Evolutionary conservation across 2,888 invertebrate species (phyloP), one percentile per base, ranked within the genome.

Genomic region (Mactromeris polynyma): DNA sequence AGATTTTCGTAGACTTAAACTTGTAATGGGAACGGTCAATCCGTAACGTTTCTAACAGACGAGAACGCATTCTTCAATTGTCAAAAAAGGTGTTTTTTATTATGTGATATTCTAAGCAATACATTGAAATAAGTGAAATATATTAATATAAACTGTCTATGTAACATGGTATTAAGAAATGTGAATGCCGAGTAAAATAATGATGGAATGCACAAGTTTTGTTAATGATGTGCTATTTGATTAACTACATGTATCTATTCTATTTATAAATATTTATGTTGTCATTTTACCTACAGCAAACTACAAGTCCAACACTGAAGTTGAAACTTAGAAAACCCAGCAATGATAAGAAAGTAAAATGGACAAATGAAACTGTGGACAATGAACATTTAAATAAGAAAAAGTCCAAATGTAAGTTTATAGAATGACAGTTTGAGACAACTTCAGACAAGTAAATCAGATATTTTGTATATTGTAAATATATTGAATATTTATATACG

Each of bases 331-430:
- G 97, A 89, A 98, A 98, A 95, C 98, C 98, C 1, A 98, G 97
- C 95, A 97, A 97, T 58, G 98, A 98, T 97, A 98, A 98, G 97
- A 97, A 97, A 95, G 99, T 99, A 0, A 98, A 98, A 90, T 99
- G 99, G 98, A 98, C 98, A 17, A 98, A 98, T 89, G 98, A 98
- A 94, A 99, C 99, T 0, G 98, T 99, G 21, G 99, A 99, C 97
- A 99, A 99, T 97, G 99, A 99, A 96, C 97, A 98, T 96, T 98
- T 99, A 98, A 98, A 98, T 96, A 98, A 98, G 97, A 99, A 99
- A 97, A 99, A 99, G 97, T 99, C 99, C 38, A 99, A 99, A 97
- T 99, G 99, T 99, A 97, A 97, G 98, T 97, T 51, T 19, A 51
- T 2, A n/a, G 4, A 73, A n/a, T n/a, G n/a, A n/a, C n/a, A n/a